Evolutionary conservation across 2,113 vertebrate genomes (phyloP).

Genomic region (Coreoperca whiteheadi): DNA sequence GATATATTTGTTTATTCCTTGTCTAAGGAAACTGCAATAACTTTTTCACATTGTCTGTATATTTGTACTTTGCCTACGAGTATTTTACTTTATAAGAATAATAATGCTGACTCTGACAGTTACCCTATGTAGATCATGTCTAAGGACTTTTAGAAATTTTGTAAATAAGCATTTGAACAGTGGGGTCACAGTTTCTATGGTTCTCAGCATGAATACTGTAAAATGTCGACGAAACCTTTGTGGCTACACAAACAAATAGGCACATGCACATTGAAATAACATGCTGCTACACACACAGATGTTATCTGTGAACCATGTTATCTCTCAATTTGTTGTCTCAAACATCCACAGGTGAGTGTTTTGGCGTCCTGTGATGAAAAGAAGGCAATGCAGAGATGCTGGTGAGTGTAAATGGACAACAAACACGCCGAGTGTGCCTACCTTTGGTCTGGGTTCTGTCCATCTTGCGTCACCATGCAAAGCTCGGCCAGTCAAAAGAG

Average conservation of each 20-base stretch:
- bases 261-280: too few relatives aligned
- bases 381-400: background rate
- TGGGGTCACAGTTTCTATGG: too few relatives aligned
- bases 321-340: background rate
- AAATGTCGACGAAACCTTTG: background rate
- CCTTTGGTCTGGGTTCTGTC: background rate
- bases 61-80: background rate
- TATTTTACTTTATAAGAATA: background rate
- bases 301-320: too few relatives aligned
- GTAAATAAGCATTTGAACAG: background rate
- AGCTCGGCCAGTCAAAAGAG: background rate
- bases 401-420: background rate
- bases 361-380: background rate
- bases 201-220: background rate
- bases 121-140: background rate
- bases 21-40: background rate
- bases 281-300: too few relatives aligned
- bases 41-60: background rate
- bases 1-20: background rate
- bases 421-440: background rate
- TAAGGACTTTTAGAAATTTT: background rate
- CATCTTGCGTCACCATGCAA: background rate
- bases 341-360: conserved; percentile 26
- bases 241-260: background rate
- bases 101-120: background rate